A percentile compares a stretch with the other conserved stretches of the same genome.
Evolutionary conservation across 1,140 invertebrate genomes (phyloP).

Genomic region (Oedothorax gibbosus): DNA sequence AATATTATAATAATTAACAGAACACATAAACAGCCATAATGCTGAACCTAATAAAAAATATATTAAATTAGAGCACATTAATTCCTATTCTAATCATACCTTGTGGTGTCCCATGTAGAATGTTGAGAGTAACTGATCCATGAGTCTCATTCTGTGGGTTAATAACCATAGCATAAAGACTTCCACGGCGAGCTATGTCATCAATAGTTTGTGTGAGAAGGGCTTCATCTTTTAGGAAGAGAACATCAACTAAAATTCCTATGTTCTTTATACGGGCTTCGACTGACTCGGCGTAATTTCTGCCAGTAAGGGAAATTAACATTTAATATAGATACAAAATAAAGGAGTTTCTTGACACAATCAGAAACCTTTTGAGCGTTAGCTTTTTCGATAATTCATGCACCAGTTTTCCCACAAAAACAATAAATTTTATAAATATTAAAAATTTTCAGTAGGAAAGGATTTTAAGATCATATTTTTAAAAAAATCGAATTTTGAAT

Average conservation of each 20-base stretch:
- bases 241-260: conserved; percentile 81
- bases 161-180: conserved; percentile 88
- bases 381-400: too few species aligned
- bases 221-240: conserved; percentile 91
- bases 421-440: too few species aligned
- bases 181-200: conserved; percentile 85
- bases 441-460: too few species aligned
- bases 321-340: background rate
- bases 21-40: background rate
- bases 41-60: background rate
- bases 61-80: background rate
- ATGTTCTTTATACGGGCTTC: conserved; percentile 84
- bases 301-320: conserved; percentile 67
- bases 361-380: background rate
- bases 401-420: too few species aligned
- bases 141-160: conserved; percentile 86
- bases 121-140: conserved; percentile 88
- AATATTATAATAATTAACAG: too few species aligned
- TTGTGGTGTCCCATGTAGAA: conserved; percentile 90
- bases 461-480: too few species aligned
- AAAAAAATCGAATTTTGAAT: too few species aligned
- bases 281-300: conserved; percentile 89
- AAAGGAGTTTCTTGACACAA: too few species aligned
- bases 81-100: conserved; percentile 71
- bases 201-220: conserved; percentile 85